Percentiles rank a stretch among this genome's conserved stretches.
Evolutionary conservation across 1,140 invertebrate genomes (phyloP).

Genomic region (Nautilus pompilius): DNA sequence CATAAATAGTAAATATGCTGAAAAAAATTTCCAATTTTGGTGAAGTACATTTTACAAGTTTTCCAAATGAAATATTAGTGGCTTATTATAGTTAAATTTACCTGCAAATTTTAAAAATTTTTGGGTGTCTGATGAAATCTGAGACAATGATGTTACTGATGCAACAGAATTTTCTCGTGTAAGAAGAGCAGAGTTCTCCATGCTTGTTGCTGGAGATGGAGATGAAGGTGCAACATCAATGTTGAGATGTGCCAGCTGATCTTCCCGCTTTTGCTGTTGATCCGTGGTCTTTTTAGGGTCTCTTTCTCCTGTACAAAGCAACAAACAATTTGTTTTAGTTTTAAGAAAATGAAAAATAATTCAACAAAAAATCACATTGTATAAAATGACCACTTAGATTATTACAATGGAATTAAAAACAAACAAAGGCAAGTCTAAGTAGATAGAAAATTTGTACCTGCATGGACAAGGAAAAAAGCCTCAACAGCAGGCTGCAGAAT

Average conservation of each 20-base stretch:
- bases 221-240: conserved; percentile 59
- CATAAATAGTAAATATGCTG: too few species aligned
- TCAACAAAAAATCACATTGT: too few species aligned
- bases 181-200: conserved; percentile 26
- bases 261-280: conserved; percentile 53
- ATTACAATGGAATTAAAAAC: neutral
- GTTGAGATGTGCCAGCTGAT: conserved; percentile 61
- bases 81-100: conserved; percentile 39
- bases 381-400: too few species aligned
- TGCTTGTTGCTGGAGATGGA: conserved; percentile 51
- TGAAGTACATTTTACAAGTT: too few species aligned
- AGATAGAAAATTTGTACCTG: conserved; percentile 44
- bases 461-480: conserved; percentile 87
- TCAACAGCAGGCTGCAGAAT: conserved; percentile 89
- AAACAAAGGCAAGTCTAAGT: neutral
- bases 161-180: conserved; percentile 37
- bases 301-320: conserved; percentile 43
- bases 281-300: conserved; percentile 32
- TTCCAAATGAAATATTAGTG: too few species aligned
- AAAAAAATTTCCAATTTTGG: too few species aligned
- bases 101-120: conserved; percentile 82
- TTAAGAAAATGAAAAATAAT: too few species aligned
- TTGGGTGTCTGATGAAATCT: conserved; percentile 58
- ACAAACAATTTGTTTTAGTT: too few species aligned
- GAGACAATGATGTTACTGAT: conserved; percentile 31